Base-by-base conservation (phyloP, 2,113 vertebrate genomes). In the Nycticryphes semicollaris region DNA sequence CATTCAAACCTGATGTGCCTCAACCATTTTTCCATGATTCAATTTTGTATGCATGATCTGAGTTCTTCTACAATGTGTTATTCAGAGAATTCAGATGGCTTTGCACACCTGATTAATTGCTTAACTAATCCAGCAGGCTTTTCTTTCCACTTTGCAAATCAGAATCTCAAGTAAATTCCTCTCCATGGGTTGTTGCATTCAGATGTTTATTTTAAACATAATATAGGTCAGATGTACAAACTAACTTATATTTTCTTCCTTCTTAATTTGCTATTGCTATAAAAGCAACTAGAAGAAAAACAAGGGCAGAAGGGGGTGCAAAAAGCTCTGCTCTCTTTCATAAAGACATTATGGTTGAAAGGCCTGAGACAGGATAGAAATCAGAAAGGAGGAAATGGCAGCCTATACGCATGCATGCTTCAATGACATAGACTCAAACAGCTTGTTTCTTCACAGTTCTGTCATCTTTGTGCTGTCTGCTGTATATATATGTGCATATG, bases 71-170 rank as follows among this genome's bases (percentile, higher is more conserved):
- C 47, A 22, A 31, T 24, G 51, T 54, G 59, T n/a, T 62, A 30
- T 77, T 96, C 84, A 54, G 77, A 93, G 68, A 93, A 92, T 90
- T 94, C 91, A 87, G 51, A 85, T 85, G 80, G 63, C 56, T 95
- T 91, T 87, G 74, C 85, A 91, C 70, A 95, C 81, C 91, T 95
- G 91, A 95, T 89, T 94, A 95, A 91, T 95, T 95, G 59, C 56
- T 91, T 78, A 94, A 75, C 73, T 79, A 87, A 92, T 89, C 76
- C 89, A 85, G 48, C 39, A 75, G 56, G 41, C 30, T 92, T 91
- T 23, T 87, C 69, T 69, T 78, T 69, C 56, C 41, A 85, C 45
- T 91, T 72, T 80, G 35, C 39, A 63, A 93, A 84, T 73, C 60
- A 53, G 37, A 88, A 86, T 33, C 43, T 86, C 64, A 28, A 45